Conservation (phyloP, 2,113 vertebrate species). For the Oncorhynchus kisutch region DNA sequence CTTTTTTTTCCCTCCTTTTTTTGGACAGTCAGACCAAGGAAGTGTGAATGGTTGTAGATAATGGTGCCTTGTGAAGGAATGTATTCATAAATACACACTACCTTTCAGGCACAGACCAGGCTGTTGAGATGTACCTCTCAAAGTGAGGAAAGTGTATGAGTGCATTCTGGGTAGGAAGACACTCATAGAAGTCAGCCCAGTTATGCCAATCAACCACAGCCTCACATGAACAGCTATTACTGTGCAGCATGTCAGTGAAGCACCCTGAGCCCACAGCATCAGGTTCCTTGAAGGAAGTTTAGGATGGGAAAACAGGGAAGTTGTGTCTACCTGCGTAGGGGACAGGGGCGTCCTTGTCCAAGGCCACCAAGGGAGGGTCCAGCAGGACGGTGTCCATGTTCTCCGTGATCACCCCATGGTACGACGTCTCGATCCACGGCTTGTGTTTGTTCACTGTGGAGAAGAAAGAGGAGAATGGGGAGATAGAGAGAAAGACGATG, state of each 20-base stretch:
- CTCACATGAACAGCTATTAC: neutral
- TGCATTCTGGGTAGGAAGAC: neutral
- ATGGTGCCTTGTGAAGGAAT: too few species aligned
- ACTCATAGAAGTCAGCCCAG: neutral
- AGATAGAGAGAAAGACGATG: neutral
- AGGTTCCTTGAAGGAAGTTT: neutral
- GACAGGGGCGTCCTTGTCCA: constrained; percentile 94
- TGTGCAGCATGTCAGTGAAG: neutral
- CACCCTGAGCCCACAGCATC: neutral
- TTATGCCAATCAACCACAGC: neutral
- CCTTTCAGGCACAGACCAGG: neutral
- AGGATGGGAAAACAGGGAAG: neutral
- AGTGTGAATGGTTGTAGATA: too few species aligned
- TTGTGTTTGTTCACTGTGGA: constrained; percentile 95
- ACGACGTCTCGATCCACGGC: constrained; percentile 97
- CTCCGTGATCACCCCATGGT: constrained; percentile 95
- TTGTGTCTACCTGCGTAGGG: constrained; percentile 85
- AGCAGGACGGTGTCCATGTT: constrained; percentile 93
- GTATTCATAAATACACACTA: neutral
- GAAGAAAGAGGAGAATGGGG: constrained; percentile 8
- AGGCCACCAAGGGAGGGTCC: constrained; percentile 93
- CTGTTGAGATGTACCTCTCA: neutral
- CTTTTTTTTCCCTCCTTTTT: too few species aligned
- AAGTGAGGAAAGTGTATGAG: neutral
- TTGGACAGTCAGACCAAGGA: too few species aligned